These are phyloP conservation scores for Adrianichthys oophorus DNA, from an alignment of 2,797 vertebrate genomes.

Conservation along the genomic window DNA sequence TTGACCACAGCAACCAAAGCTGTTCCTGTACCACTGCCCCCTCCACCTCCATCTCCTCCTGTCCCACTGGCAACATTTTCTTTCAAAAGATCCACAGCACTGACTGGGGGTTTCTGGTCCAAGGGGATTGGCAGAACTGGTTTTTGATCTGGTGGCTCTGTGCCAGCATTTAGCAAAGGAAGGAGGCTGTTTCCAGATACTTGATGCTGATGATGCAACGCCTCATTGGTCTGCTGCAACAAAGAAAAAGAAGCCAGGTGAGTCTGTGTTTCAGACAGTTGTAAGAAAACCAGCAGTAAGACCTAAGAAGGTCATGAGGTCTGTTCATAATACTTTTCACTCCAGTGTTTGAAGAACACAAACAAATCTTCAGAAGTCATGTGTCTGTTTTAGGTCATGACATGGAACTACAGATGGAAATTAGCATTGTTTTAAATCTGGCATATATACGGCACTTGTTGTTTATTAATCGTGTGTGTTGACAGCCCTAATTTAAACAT, in stretches of 20 bases:
- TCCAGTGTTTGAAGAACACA: no score
- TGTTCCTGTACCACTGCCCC: constrained; percentile 25
- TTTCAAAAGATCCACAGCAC: constrained; percentile 89
- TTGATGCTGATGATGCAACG: neutral
- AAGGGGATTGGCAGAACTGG: constrained; percentile 94
- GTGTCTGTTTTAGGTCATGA: no score
- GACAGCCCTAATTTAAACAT: no score
- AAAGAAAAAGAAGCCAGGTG: neutral
- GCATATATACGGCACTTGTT: no score
- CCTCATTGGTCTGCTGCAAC: neutral
- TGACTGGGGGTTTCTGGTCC: constrained; percentile 93
- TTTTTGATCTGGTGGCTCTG: constrained; percentile 95
- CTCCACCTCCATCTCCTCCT: constrained; percentile 74
- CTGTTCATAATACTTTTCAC: no score
- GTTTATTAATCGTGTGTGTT: no score
- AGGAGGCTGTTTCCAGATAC: constrained; percentile 83
- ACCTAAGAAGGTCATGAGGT: no score
- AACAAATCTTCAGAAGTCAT: no score
- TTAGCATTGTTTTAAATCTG: no score
- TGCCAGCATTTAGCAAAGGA: constrained; percentile 92
- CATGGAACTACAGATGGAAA: no score
- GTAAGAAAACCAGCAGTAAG: no score
- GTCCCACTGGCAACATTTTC: constrained; percentile 76
- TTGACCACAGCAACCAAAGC: constrained; percentile 83
- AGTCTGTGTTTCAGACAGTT: neutral